These are phyloP conservation scores for Bubo bubo DNA, from an alignment of 2,113 vertebrate genomes.

Conservation along the genomic window DNA sequence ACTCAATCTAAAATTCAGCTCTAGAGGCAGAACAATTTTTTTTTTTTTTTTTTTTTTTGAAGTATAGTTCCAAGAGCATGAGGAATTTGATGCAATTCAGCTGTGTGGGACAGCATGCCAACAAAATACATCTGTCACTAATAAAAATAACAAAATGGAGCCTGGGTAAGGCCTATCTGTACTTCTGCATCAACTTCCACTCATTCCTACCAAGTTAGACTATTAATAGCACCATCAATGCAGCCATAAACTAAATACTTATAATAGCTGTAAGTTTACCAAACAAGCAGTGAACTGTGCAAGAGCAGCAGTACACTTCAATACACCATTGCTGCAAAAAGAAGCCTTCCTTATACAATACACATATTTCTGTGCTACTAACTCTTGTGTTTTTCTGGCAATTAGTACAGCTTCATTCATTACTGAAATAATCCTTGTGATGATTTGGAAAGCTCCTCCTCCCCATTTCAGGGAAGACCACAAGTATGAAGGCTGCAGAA, in stretches of 20 bases:
- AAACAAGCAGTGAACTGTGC: neutral
- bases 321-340: neutral
- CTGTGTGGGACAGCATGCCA: conserved; percentile 3
- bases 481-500: neutral
- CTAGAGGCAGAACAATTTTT: neutral
- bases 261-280: conserved; percentile 3
- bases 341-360: neutral
- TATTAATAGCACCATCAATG: conserved; percentile 16
- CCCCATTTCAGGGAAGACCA: neutral
- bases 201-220: neutral
- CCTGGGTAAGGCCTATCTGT: conserved; percentile 17
- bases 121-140: conserved; percentile 46
- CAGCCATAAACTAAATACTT: conserved; percentile 17
- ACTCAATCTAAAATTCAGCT: neutral
- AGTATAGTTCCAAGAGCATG: neutral
- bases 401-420: neutral
- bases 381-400: neutral
- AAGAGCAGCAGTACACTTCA: neutral
- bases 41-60: neutral
- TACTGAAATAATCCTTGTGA: neutral
- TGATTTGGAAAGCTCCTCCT: neutral
- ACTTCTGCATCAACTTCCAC: conserved; percentile 32
- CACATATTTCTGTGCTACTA: neutral
- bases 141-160: conserved; percentile 55
- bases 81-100: conserved; percentile 35